A percentile compares a stretch with the other conserved stretches of the same genome.
These are phyloP conservation scores for Agrochola lychnidis DNA, from an alignment of 2,888 invertebrate species.

Conservation along the genomic window DNA sequence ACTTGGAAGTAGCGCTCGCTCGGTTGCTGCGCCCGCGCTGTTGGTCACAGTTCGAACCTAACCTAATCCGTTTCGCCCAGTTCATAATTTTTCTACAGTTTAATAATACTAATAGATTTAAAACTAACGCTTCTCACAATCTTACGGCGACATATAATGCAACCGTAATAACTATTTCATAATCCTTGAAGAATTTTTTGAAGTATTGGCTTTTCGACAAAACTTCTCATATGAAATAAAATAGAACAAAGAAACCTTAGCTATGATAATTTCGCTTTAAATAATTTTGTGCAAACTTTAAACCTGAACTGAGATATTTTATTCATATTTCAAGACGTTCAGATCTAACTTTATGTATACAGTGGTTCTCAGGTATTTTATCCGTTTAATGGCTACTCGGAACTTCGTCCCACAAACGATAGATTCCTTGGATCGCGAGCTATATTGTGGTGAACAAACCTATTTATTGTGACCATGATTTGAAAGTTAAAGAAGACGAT, in stretches of 20 bases:
- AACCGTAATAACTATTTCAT: neutral
- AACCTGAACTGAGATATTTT: conserved; percentile 40
- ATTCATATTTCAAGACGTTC: conserved; percentile 52
- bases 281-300: conserved; percentile 29
- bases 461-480: conserved; percentile 32
- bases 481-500: neutral
- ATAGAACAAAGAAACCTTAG: conserved; percentile 25
- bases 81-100: too few relatives aligned
- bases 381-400: neutral
- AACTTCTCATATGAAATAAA: conserved; percentile 9
- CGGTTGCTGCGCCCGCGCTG: too few relatives aligned
- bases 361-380: conserved; percentile 23
- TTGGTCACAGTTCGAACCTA: too few relatives aligned
- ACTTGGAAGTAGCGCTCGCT: too few relatives aligned
- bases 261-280: conserved; percentile 44
- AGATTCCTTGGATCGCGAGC: conserved; percentile 49
- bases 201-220: neutral
- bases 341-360: conserved; percentile 28
- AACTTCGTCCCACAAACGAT: conserved; percentile 39
- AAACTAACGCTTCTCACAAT: too few relatives aligned
- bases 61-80: too few relatives aligned
- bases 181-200: neutral
- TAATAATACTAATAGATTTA: too few relatives aligned
- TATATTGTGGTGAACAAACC: conserved; percentile 42
- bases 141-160: too few relatives aligned